Conservation (phyloP, 2,888 invertebrate species). For the Meteorus colon region DNA sequence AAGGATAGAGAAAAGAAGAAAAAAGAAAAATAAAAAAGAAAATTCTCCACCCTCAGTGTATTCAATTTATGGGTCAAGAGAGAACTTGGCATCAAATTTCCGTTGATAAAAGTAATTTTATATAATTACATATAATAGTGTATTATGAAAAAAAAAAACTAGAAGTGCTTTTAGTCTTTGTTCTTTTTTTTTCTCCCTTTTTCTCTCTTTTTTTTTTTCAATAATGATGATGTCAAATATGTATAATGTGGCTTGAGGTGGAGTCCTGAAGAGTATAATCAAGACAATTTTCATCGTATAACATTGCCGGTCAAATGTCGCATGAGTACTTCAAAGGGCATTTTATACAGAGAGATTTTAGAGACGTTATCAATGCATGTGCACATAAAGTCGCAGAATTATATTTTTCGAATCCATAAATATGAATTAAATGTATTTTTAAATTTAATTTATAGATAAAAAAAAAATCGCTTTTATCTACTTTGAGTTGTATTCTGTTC, state of each 20-base stretch:
- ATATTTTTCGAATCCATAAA: too few species aligned
- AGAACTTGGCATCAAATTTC: conserved; percentile 10
- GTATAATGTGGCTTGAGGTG: background rate
- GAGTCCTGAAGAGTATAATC: too few species aligned
- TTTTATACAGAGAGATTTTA: too few species aligned
- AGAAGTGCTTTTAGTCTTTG: background rate
- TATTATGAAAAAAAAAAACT: background rate
- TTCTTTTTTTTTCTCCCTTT: background rate
- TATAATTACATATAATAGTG: conserved; percentile 7
- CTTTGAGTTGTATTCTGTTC: too few species aligned
- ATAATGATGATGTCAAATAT: conserved; percentile 7
- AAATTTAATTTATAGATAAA: too few species aligned
- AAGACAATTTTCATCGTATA: too few species aligned
- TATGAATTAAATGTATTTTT: too few species aligned
- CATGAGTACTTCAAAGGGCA: too few species aligned
- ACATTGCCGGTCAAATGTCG: background rate
- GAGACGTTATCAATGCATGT: too few species aligned
- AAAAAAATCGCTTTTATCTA: too few species aligned
- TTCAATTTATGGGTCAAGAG: conserved; percentile 16
- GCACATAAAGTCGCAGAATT: too few species aligned
- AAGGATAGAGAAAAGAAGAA: background rate
- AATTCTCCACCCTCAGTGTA: background rate
- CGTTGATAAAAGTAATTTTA: conserved; percentile 7
- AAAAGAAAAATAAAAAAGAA: background rate
- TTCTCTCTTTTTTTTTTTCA: background rate